phyloP scores from a whole-genome alignment of 1,140 invertebrate species.

The Rhizoglyphus robini region DNA sequence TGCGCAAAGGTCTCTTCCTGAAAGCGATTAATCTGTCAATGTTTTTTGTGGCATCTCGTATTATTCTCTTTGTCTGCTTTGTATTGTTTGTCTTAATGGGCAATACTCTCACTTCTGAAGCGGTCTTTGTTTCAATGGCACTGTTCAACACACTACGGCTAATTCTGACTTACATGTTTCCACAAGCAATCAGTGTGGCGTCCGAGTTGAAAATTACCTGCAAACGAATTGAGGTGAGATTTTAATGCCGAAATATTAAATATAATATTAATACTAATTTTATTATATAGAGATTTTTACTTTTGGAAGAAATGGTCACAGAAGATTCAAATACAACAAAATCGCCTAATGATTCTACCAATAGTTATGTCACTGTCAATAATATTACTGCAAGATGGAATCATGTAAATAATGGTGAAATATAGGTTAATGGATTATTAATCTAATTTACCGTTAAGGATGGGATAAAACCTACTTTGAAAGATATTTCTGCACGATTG shows the following conservation, averaged over 20 bases:
- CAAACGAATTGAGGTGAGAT: constrained; percentile 37
- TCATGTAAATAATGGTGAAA: too few relatives aligned
- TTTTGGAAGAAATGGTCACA: neutral
- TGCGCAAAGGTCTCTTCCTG: constrained; percentile 49
- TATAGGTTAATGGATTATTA: too few relatives aligned
- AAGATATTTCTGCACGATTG: constrained; percentile 20
- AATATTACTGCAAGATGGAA: constrained; percentile 15
- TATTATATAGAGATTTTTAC: too few relatives aligned
- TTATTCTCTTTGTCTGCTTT: constrained; percentile 55
- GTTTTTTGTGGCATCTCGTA: constrained; percentile 40
- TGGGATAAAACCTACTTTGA: constrained; percentile 19
- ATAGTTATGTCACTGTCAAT: neutral
- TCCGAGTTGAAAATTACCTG: constrained; percentile 43
- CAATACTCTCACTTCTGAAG: too few relatives aligned
- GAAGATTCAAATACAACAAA: neutral
- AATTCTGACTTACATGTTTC: constrained; percentile 50
- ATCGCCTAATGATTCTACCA: neutral
- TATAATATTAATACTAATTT: neutral
- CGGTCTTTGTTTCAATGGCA: too few relatives aligned
- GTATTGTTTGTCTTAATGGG: constrained; percentile 50
- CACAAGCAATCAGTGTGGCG: constrained; percentile 46
- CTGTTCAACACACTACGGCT: too few relatives aligned
- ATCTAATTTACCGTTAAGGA: too few relatives aligned
- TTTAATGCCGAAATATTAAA: neutral
- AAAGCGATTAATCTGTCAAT: constrained; percentile 46